Conservation (phyloP, 2,113 vertebrate species). For the Chaetura pelagica region DNA sequence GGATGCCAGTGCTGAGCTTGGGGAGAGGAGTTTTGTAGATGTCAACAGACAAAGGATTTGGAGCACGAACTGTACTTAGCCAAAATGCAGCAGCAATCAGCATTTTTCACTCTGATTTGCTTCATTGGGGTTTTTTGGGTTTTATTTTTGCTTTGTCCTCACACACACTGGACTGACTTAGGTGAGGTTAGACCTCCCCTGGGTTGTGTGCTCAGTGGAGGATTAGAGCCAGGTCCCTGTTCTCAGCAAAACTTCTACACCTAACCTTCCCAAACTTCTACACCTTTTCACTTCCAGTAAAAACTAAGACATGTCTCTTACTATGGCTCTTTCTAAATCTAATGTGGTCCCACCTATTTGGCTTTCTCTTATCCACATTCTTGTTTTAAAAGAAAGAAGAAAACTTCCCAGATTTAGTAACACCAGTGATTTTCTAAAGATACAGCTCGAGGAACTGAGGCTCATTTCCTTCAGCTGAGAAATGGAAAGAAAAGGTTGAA, state of each 20-base stretch:
- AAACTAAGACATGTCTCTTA: not conserved
- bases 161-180: not conserved
- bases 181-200: not conserved
- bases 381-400: not conserved
- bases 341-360: not conserved
- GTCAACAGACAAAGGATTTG: not conserved
- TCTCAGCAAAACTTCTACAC: too few relatives aligned
- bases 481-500: not conserved
- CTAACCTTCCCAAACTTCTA: not conserved
- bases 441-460: not conserved
- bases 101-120: not conserved
- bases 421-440: not conserved
- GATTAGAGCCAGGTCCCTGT: fast-evolving
- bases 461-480: not conserved
- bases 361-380: not conserved
- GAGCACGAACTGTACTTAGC: not conserved
- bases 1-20: not conserved
- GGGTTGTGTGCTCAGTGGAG: not conserved
- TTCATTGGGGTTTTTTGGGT: not conserved
- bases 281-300: not conserved
- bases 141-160: not conserved
- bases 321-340: not conserved
- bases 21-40: not conserved
- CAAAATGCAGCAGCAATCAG: not conserved
- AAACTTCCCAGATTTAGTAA: not conserved